Evolutionary conservation across 2,113 vertebrate genomes (phyloP).

Genomic region (Anas platyrhynchos): DNA sequence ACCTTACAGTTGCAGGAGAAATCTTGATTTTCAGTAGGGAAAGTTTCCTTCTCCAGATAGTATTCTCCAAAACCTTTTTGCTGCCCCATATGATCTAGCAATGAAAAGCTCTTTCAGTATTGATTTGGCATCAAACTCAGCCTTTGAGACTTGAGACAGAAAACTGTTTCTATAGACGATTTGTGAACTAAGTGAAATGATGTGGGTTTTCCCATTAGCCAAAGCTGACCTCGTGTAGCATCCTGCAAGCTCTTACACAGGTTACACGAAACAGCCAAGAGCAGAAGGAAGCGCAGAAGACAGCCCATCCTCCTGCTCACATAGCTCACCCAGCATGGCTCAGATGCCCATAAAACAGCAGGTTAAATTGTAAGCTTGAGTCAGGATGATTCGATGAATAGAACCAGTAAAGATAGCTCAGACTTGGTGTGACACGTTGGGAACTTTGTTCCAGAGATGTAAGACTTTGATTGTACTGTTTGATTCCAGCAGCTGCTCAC

Average conservation of each 20-base stretch:
- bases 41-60: not conserved
- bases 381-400: not conserved
- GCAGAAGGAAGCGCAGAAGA: not conserved
- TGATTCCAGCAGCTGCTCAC: not conserved
- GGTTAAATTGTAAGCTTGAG: not conserved
- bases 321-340: not conserved
- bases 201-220: not conserved
- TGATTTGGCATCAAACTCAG: not conserved
- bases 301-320: not conserved
- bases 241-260: not conserved
- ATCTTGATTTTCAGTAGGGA: rapidly evolving
- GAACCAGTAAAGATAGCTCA: not conserved
- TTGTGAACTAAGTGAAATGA: rapidly evolving
- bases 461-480: not conserved
- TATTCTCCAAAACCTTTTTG: not conserved
- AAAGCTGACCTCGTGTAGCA: not conserved
- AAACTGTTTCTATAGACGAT: not conserved
- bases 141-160: not conserved
- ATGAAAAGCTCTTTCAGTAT: not conserved
- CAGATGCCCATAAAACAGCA: not conserved
- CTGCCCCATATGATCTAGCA: not conserved
- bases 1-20: not conserved
- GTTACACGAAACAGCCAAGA: not conserved
- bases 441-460: not conserved
- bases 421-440: rapidly evolving